phyloP scores from a whole-genome alignment of 2,888 invertebrate genomes.

The Galerucella calmariensis region DNA sequence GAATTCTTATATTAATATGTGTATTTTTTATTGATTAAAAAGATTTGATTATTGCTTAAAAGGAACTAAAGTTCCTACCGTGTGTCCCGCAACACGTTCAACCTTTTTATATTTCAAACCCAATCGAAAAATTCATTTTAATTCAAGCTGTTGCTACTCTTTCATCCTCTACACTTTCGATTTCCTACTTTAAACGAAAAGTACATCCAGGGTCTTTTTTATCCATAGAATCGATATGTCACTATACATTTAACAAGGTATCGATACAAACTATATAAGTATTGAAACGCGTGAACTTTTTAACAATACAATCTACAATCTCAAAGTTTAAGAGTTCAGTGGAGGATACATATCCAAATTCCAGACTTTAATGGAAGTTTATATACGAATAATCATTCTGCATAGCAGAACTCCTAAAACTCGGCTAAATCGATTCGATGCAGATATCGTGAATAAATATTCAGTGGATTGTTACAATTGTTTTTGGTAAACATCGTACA shows the following conservation, averaged over 20 bases:
- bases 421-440: background rate
- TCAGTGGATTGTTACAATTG: too few relatives aligned
- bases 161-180: too few relatives aligned
- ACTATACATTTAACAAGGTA: background rate
- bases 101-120: too few relatives aligned
- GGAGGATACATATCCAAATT: background rate
- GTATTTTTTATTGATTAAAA: too few relatives aligned
- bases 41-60: too few relatives aligned
- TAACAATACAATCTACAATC: slow-evolving; percentile 6
- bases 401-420: background rate
- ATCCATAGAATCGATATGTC: slow-evolving; percentile 2
- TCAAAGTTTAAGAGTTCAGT: background rate
- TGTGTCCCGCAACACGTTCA: too few relatives aligned
- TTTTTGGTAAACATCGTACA: too few relatives aligned
- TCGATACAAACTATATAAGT: slow-evolving; percentile 2
- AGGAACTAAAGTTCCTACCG: too few relatives aligned
- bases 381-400: background rate
- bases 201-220: background rate
- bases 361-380: background rate
- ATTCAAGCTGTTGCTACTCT: too few relatives aligned
- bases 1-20: too few relatives aligned
- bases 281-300: background rate
- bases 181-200: background rate
- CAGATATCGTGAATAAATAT: background rate
- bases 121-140: too few relatives aligned